Conservation (phyloP, 2,797 vertebrate species). For the Dicrostonyx torquatus region DNA sequence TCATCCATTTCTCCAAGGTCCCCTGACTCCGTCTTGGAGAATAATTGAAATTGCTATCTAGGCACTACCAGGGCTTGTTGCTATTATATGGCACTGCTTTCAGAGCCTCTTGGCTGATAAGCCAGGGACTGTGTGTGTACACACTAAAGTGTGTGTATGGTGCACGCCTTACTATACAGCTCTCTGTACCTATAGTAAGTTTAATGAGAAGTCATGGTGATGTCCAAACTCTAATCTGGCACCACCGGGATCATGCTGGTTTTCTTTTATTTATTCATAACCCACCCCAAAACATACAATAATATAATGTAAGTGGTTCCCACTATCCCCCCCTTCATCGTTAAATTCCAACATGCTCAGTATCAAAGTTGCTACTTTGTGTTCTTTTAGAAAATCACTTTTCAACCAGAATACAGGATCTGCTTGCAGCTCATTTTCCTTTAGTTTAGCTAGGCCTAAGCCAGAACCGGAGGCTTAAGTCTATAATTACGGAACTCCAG, state of each 20-base stretch:
- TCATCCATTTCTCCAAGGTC: neutral
- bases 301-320: neutral
- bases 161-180: neutral
- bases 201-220: neutral
- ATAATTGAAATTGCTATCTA: neutral
- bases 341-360: neutral
- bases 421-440: neutral
- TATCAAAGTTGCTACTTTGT: neutral
- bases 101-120: neutral
- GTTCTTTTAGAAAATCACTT: neutral
- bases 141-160: neutral
- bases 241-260: neutral
- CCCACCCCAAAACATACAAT: neutral
- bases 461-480: neutral
- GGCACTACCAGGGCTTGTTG: neutral
- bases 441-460: neutral
- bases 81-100: neutral
- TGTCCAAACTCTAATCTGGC: neutral
- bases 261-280: neutral
- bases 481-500: neutral
- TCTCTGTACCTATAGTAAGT: neutral
- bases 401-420: neutral
- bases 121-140: neutral
- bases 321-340: neutral
- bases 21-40: neutral